These are phyloP conservation scores for Gnathochromis pfefferi DNA, from an alignment of 2,113 vertebrate species.

Conservation along the genomic window DNA sequence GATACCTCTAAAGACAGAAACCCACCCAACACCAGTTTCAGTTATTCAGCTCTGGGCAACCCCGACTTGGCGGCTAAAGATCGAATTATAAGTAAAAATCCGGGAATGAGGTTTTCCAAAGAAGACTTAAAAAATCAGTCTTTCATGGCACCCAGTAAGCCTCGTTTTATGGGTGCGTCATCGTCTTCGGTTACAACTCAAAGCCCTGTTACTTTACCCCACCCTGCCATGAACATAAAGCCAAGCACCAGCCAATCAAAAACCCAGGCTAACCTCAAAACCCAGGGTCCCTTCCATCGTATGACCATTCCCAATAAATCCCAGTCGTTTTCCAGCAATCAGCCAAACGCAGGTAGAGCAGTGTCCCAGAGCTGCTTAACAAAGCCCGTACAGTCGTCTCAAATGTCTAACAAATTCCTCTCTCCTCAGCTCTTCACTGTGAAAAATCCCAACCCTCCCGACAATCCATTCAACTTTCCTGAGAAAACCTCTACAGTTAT, in stretches of 20 bases:
- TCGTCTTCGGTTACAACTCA: conserved; percentile 17
- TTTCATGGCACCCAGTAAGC: conserved; percentile 23
- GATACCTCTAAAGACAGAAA: conserved; percentile 56
- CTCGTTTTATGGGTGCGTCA: conserved; percentile 20
- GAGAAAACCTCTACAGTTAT: conserved; percentile 65
- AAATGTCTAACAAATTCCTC: conserved; percentile 49
- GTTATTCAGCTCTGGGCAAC: conserved; percentile 32
- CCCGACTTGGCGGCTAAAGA: conserved; percentile 47
- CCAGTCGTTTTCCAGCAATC: conserved; percentile 35
- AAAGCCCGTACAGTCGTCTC: conserved; percentile 48
- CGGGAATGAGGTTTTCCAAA: conserved; percentile 27
- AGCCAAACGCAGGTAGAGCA: conserved; percentile 30
- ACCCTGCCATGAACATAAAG: conserved; percentile 19
- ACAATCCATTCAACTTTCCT: conserved; percentile 50
- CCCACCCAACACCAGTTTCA: conserved; percentile 9
- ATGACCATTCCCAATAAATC: conserved; percentile 51
- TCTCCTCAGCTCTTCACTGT: conserved; percentile 43
- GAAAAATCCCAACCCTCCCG: conserved; percentile 43
- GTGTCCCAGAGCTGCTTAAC: conserved; percentile 32
- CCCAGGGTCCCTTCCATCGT: conserved; percentile 57
- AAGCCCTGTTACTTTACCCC: conserved; percentile 17
- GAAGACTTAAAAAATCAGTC: conserved; percentile 48
- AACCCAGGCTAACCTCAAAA: conserved; percentile 49
- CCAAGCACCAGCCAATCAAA: conserved; percentile 40
- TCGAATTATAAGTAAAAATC: conserved; percentile 30